Conservation (phyloP, 2,888 invertebrate genomes). For the Muscina levida region DNA sequence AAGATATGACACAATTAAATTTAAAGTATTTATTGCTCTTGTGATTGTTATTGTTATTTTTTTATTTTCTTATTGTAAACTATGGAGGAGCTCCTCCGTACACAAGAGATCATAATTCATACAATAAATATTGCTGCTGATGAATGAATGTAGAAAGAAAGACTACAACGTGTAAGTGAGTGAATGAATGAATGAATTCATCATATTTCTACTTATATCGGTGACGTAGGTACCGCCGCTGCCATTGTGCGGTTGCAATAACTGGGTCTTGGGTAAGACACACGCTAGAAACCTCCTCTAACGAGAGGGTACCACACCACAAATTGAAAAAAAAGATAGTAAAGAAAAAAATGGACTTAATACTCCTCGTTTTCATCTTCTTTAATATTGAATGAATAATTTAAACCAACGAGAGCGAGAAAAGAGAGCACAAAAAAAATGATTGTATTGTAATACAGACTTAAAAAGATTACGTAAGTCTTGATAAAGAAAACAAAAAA, state of each 20-base stretch:
- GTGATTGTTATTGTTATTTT: neutral
- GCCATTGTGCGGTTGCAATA: conserved; percentile 10
- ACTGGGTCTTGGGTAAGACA: neutral
- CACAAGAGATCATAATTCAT: conserved; percentile 30
- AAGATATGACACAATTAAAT: conserved; percentile 43
- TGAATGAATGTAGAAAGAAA: too few species aligned
- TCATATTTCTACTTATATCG: too few species aligned
- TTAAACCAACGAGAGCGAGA: neutral
- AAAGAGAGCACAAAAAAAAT: neutral
- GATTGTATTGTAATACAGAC: conserved; percentile 1
- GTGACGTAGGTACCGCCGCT: neutral
- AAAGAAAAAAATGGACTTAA: conserved; percentile 3
- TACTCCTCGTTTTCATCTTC: neutral
- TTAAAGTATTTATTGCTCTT: conserved; percentile 22
- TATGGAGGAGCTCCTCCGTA: too few species aligned
- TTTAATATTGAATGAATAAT: conserved; percentile 14
- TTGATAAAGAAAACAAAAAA: conserved; percentile 9
- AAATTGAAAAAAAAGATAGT: conserved; percentile 25
- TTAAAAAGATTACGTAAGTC: conserved; percentile 42
- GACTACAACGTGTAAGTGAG: too few species aligned
- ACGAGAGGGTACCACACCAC: conserved; percentile 17
- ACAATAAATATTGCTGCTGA: conserved; percentile 4
- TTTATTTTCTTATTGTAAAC: too few species aligned
- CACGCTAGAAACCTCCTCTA: too few species aligned
- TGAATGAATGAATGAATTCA: conserved; percentile 13